Percentiles rank a stretch among this genome's conserved stretches.
Evolutionary conservation across 2,113 vertebrate species (phyloP).

Genomic region (Onychorhynchus coronatus): DNA sequence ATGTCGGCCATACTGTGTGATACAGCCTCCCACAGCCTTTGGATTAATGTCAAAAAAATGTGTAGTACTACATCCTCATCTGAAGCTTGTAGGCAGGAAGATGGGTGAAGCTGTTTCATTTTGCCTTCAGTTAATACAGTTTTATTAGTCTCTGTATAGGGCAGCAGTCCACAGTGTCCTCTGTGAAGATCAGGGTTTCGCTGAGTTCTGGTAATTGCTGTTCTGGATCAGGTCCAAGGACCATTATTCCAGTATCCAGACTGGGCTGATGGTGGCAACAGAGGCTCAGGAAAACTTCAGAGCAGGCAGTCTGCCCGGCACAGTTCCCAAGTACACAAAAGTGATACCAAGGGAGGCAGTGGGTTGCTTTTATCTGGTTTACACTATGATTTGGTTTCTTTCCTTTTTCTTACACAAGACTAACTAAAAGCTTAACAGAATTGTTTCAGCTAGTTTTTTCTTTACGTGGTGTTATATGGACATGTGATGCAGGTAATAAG

Average conservation of each 20-base stretch:
- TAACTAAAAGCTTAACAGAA: not conserved
- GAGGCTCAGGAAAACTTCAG: not conserved
- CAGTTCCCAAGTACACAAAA: not conserved
- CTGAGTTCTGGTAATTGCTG: not conserved
- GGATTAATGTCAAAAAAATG: not conserved
- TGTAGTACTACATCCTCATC: not conserved
- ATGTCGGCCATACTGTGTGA: not conserved
- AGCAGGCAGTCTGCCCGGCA: not conserved
- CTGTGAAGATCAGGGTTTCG: not conserved
- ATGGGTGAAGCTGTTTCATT: not conserved
- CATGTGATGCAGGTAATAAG: not conserved
- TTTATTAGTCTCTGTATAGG: not conserved
- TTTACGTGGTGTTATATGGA: not conserved
- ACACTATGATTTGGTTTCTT: not conserved
- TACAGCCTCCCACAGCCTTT: not conserved
- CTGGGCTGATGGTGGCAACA: conserved; percentile 17
- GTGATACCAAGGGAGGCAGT: not conserved
- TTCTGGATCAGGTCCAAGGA: not conserved
- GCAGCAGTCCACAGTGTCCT: not conserved
- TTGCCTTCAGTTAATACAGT: not conserved
- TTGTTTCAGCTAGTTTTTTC: not conserved
- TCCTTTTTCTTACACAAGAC: not conserved
- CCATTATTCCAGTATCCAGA: not conserved
- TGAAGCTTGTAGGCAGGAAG: not conserved
- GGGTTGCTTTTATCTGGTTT: not conserved